Evolutionary conservation across 2,113 vertebrate genomes (phyloP).

Genomic region (Plotosus lineatus): DNA sequence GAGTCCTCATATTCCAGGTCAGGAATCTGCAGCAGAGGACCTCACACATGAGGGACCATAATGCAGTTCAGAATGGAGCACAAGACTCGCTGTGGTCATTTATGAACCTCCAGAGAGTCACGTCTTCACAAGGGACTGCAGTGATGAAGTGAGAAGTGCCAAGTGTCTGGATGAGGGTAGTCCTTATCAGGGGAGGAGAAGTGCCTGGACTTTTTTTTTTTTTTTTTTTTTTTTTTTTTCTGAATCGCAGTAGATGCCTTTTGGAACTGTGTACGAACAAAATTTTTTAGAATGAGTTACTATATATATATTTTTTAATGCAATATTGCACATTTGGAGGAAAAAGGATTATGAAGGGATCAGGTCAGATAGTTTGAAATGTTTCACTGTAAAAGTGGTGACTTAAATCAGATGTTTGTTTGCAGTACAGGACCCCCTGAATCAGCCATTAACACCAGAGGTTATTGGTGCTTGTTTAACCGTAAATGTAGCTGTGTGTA

Average conservation of each 20-base stretch:
- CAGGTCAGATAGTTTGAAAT: neutral
- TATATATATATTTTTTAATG: constrained; percentile 20
- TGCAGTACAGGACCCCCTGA: neutral
- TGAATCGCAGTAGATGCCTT: constrained; percentile 59
- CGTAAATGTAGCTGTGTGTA: neutral
- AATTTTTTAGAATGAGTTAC: constrained; percentile 6
- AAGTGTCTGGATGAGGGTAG: constrained; percentile 49
- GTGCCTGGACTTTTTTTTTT: constrained; percentile 69
- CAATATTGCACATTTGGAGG: constrained; percentile 41
- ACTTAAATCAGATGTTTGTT: neutral
- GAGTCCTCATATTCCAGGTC: constrained; percentile 20
- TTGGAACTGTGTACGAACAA: constrained; percentile 47
- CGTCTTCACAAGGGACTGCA: neutral
- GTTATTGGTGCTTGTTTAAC: neutral
- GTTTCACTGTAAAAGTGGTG: neutral
- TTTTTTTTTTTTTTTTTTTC: no score
- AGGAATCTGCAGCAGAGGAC: neutral
- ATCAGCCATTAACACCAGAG: neutral
- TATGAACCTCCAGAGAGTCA: neutral
- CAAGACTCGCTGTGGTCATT: neutral
- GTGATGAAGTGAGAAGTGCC: constrained; percentile 56
- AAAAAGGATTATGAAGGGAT: constrained; percentile 16
- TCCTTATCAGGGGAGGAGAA: constrained; percentile 52
- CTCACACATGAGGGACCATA: constrained; percentile 9
- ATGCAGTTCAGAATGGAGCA: neutral